These are phyloP conservation scores for Procambarus clarkii DNA, from an alignment of 1,140 invertebrate species.

Conservation along the genomic window DNA sequence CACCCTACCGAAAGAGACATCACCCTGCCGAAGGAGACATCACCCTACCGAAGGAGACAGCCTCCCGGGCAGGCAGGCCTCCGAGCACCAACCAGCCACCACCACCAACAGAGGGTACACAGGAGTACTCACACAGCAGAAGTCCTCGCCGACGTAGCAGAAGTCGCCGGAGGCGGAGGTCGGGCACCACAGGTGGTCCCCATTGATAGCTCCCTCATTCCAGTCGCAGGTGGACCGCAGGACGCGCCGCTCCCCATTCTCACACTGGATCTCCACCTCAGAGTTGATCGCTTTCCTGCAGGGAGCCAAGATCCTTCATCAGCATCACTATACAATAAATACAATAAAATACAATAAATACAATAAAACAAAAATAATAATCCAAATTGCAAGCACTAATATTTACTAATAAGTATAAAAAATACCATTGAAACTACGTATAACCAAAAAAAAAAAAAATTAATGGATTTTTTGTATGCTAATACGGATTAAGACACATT, in stretches of 20 bases:
- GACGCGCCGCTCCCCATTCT: slow-evolving; percentile 77
- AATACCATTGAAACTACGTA: too few relatives aligned
- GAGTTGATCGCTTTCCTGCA: slow-evolving; percentile 78
- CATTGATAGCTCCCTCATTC: slow-evolving; percentile 86
- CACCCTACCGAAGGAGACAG: too few relatives aligned
- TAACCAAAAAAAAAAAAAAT: too few relatives aligned
- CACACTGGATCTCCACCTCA: slow-evolving; percentile 77
- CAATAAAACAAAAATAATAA: too few relatives aligned
- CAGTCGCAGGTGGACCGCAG: slow-evolving; percentile 88
- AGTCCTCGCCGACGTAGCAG: slow-evolving; percentile 91
- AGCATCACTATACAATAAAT: background rate
- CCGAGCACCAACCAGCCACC: background rate
- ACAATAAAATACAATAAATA: too few relatives aligned
- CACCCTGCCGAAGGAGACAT: too few relatives aligned
- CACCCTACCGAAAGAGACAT: too few relatives aligned
- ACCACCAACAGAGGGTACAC: background rate
- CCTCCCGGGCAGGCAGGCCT: too few relatives aligned
- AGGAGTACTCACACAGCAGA: slow-evolving; percentile 87
- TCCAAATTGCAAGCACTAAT: too few relatives aligned
- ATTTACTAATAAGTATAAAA: too few relatives aligned
- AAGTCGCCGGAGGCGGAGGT: slow-evolving; percentile 92
- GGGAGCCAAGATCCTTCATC: background rate
- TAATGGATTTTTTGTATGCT: too few relatives aligned
- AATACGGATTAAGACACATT: too few relatives aligned
- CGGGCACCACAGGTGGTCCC: slow-evolving; percentile 91